These are phyloP conservation scores for Andrena flavipes DNA, from an alignment of 2,888 invertebrate genomes.

Conservation along the genomic window DNA sequence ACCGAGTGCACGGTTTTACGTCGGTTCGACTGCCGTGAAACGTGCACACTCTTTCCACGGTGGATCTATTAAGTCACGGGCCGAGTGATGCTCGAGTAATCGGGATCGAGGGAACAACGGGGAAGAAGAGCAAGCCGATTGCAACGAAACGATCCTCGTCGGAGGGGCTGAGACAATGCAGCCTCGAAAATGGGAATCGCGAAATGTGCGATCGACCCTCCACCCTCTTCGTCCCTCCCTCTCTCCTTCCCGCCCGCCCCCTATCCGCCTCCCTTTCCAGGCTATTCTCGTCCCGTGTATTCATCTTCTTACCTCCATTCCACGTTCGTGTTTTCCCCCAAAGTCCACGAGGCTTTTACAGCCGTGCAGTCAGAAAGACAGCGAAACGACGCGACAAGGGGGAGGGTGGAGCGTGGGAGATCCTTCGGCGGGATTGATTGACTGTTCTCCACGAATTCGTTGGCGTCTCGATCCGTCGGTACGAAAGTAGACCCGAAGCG, in stretches of 20 bases:
- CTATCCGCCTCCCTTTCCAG: conserved; percentile 7
- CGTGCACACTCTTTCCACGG: conserved; percentile 2
- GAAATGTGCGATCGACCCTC: conserved; percentile 70
- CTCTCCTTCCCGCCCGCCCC: too few species aligned
- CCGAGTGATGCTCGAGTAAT: conserved; percentile 58
- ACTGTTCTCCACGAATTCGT: conserved; percentile 66
- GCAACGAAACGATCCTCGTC: conserved; percentile 35
- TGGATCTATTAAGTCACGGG: conserved; percentile 58
- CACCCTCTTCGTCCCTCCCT: not conserved
- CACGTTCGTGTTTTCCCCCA: conserved; percentile 23
- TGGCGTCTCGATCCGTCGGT: conserved; percentile 55
- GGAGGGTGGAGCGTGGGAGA: not conserved
- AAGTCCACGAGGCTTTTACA: conserved; percentile 19
- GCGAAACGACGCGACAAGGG: not conserved
- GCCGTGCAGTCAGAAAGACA: conserved; percentile 28
- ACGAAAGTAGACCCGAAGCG: conserved; percentile 21
- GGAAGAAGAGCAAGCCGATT: conserved; percentile 43
- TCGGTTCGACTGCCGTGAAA: not conserved
- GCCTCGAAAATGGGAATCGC: conserved; percentile 70
- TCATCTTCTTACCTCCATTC: conserved; percentile 26
- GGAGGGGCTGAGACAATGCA: conserved; percentile 57
- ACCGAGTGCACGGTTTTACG: conserved; percentile 17
- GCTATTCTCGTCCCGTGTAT: conserved; percentile 29
- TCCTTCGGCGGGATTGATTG: conserved; percentile 52
- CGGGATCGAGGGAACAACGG: conserved; percentile 41